Evolutionary conservation across 2,888 invertebrate genomes (phyloP).

Genomic region (Macrophya alboannulata): DNA sequence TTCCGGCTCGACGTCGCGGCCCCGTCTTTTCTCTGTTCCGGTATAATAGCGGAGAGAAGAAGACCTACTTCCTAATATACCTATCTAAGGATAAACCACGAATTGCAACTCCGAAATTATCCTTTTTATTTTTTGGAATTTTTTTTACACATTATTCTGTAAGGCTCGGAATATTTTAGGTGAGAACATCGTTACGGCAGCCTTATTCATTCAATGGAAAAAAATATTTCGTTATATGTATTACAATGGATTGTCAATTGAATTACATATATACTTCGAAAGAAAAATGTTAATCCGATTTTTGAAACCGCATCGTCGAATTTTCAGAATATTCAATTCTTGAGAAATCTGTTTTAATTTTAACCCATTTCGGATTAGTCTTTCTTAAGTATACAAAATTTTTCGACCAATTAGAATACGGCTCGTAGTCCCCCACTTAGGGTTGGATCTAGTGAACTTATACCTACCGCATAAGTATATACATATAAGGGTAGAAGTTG

Average conservation of each 20-base stretch:
- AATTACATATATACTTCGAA: too few relatives aligned
- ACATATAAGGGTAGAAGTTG: background rate
- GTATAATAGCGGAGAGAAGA: conserved; percentile 3
- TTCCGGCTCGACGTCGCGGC: conserved; percentile 35
- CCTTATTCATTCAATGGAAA: background rate
- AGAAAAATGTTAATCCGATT: background rate
- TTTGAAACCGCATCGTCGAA: background rate
- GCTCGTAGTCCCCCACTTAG: background rate
- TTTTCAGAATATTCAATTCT: background rate
- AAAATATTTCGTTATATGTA: background rate
- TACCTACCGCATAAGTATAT: background rate
- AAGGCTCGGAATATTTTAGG: background rate
- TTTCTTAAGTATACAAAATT: background rate
- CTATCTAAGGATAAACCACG: conserved; percentile 6
- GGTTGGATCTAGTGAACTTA: background rate
- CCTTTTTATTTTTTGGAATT: background rate
- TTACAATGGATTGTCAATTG: background rate
- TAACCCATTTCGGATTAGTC: too few relatives aligned
- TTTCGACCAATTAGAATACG: background rate
- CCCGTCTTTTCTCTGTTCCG: conserved; percentile 40
- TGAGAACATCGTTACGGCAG: background rate
- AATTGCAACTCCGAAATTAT: background rate
- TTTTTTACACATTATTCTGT: background rate
- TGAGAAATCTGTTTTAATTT: background rate
- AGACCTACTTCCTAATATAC: background rate